Percentiles rank a stretch among this genome's conserved stretches.
Conservation (phyloP, 2,888 invertebrate species). For the Argyresthia goedartella region DNA sequence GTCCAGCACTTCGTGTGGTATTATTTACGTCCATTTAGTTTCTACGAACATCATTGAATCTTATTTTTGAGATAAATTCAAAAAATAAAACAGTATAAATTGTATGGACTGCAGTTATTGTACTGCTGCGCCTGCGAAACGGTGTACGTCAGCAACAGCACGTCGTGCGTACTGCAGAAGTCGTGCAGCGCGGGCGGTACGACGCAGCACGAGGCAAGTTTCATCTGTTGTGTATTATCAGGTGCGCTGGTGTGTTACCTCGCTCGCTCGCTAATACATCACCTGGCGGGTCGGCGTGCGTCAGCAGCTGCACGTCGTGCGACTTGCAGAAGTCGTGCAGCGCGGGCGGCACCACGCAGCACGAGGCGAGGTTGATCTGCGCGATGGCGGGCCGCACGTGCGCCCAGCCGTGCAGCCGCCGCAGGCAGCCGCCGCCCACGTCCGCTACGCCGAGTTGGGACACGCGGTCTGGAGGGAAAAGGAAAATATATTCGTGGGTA, state of each 20-base stretch:
- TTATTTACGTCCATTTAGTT: too few relatives aligned
- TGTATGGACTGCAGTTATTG: too few relatives aligned
- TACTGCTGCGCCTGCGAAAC: slow-evolving; percentile 94
- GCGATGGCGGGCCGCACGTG: slow-evolving; percentile 87
- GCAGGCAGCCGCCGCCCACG: slow-evolving; percentile 85
- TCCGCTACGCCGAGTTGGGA: slow-evolving; percentile 89
- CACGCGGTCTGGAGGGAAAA: slow-evolving; percentile 46
- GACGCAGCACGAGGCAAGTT: slow-evolving; percentile 62
- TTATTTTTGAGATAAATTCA: too few relatives aligned
- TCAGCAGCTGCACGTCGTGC: slow-evolving; percentile 92
- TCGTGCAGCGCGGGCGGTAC: slow-evolving; percentile 91
- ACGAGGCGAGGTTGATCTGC: slow-evolving; percentile 92
- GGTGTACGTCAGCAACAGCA: slow-evolving; percentile 95
- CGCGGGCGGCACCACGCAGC: slow-evolving; percentile 94
- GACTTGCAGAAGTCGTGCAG: slow-evolving; percentile 91
- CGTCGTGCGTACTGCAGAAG: slow-evolving; percentile 91
- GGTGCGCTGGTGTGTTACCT: too few relatives aligned
- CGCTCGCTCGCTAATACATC: too few relatives aligned
- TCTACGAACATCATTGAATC: too few relatives aligned
- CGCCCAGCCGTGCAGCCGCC: slow-evolving; percentile 81
- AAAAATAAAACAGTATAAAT: too few relatives aligned
- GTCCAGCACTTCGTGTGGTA: too few relatives aligned
- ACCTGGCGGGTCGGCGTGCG: slow-evolving; percentile 96
- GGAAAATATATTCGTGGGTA: background rate
- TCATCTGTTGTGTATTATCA: background rate